Evolutionary conservation across 2,888 invertebrate genomes (phyloP).

Genomic region (Enoplolaimus lenunculus): DNA sequence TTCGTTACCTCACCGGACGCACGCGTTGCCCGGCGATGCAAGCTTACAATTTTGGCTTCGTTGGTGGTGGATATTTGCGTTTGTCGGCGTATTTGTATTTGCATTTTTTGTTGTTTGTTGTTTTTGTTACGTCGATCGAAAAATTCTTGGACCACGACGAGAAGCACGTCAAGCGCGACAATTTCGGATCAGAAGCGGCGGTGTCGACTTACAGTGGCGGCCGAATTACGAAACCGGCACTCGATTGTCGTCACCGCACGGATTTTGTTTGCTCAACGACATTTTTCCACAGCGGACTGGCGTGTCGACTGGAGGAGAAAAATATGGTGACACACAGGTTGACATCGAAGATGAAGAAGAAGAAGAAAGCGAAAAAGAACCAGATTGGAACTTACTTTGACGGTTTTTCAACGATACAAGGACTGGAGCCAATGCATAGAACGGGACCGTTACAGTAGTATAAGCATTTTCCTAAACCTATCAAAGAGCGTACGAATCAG

Average conservation of each 20-base stretch:
- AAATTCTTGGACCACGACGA: not conserved
- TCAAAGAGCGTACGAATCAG: no score
- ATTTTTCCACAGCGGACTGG: no score
- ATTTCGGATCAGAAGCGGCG: not conserved
- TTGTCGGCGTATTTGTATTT: not conserved
- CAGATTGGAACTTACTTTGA: not conserved
- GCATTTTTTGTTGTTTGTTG: not conserved
- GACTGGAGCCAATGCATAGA: no score
- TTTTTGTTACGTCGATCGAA: not conserved
- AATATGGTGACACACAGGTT: not conserved
- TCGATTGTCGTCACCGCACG: not conserved
- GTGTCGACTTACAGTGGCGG: not conserved
- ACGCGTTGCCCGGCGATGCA: not conserved
- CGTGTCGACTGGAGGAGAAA: not conserved
- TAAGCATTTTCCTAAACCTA: no score
- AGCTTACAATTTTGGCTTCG: not conserved
- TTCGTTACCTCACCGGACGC: not conserved
- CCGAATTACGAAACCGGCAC: not conserved
- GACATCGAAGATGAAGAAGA: not conserved
- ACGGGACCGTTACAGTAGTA: no score
- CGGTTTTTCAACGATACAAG: no score
- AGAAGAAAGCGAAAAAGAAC: not conserved
- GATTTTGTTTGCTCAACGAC: not conserved
- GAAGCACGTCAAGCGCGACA: not conserved
- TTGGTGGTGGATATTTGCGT: not conserved